Base-by-base conservation (phyloP, 1,140 invertebrate species). In the Drosophila carrolli region DNA sequence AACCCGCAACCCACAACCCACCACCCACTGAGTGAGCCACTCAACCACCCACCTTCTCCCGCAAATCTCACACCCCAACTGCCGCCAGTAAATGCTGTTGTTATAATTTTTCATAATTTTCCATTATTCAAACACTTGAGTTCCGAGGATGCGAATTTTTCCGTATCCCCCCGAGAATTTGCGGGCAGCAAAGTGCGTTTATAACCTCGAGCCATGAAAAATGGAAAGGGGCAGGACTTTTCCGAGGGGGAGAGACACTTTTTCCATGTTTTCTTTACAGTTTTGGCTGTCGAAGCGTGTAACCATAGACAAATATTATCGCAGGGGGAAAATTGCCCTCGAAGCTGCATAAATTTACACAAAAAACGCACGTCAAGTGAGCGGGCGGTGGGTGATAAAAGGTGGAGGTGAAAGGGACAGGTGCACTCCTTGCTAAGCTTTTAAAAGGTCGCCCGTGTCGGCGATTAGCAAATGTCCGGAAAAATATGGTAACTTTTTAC, bases 41-140 rank as follows among this genome's bases (percentile, higher is more conserved):
- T 51, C 35, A 44, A 35, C 48, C 59, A 51, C 55, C 60, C 62
- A 66, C 32, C 13, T 27, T 27, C 44, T 19, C 44, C 47, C 60
- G 13, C 75, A 80, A 71, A 57, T 51, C 79, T 71, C 63, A 67
- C 80, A 51, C 48, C 48, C 19, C 29, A 46, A 37, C n/a, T 27
- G 9, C 27, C 14, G 13, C 19, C 54, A 19, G 54, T 29, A 62
- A 16, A 43, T 81, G 65, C 74, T 84, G 75, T 74, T 82, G 80
- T 78, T 66, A 80, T 89, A 84, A 88, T 89, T 89, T 89, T 89
- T 89, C 81, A 89, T 89, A 89, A 89, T 89, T 89, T 88, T 89
- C 80, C 85, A 84, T 89, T 90, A 84, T 89, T 84, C 77, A 89
- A 89, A 81, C 84, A 89, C 84, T 89, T 89, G 80, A 84, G 66